These are phyloP conservation scores for Pseudanteris insignis DNA, from an alignment of 2,888 invertebrate species.

Conservation along the genomic window DNA sequence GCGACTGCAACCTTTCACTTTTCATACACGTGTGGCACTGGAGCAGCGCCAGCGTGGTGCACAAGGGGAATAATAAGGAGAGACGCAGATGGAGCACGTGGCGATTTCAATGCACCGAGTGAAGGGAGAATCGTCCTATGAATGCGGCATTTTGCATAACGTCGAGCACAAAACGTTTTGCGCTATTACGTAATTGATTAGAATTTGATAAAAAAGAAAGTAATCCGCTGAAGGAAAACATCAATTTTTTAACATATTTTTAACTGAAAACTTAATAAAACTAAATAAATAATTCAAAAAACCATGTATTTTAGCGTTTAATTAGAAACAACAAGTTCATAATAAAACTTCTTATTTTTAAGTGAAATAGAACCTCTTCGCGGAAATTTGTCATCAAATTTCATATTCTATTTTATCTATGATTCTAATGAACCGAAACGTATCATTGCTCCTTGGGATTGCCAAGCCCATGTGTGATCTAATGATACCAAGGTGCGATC, in stretches of 20 bases:
- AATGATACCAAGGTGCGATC: slow-evolving; percentile 47
- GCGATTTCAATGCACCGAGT: slow-evolving; percentile 47
- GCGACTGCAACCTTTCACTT: slow-evolving; percentile 53
- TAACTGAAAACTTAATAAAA: too few species aligned
- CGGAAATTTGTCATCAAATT: slow-evolving; percentile 47
- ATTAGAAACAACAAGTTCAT: too few species aligned
- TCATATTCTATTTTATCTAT: slow-evolving; percentile 59
- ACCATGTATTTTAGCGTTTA: too few species aligned
- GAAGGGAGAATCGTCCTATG: slow-evolving; percentile 45
- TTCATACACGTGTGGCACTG: slow-evolving; percentile 47
- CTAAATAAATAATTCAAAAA: too few species aligned
- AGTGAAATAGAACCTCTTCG: slow-evolving; percentile 19
- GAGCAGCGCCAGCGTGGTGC: slow-evolving; percentile 20
- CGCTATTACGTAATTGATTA: slow-evolving; percentile 23
- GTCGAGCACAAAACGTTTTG: slow-evolving; percentile 25
- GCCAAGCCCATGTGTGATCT: slow-evolving; percentile 61
- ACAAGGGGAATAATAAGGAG: slow-evolving; percentile 48
- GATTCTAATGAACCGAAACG: slow-evolving; percentile 56
- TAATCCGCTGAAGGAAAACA: too few species aligned
- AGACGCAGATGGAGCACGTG: slow-evolving; percentile 42
- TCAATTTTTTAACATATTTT: too few species aligned
- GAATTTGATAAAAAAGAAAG: slow-evolving; percentile 33
- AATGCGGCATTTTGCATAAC: slow-evolving; percentile 29
- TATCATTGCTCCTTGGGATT: slow-evolving; percentile 45
- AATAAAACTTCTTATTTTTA: too few species aligned